Evolutionary conservation across 2,113 vertebrate genomes (phyloP).

Genomic region (Junco hyemalis): DNA sequence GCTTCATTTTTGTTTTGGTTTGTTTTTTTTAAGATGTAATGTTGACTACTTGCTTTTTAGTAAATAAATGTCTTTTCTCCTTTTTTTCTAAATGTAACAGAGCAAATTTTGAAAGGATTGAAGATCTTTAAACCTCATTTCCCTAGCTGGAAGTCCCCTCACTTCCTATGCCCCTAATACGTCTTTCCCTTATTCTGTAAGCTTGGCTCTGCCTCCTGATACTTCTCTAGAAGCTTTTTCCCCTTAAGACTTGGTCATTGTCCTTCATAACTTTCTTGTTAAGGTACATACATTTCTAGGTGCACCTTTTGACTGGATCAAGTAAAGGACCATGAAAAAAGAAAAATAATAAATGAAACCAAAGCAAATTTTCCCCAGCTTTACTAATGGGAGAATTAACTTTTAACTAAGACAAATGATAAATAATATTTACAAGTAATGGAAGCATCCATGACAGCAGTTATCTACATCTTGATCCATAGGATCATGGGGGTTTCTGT

Average conservation of each 20-base stretch:
- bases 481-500: neutral
- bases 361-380: neutral
- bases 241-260: neutral
- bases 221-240: neutral
- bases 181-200: neutral
- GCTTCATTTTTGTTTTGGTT: neutral
- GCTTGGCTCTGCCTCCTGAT: neutral
- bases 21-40: neutral
- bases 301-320: neutral
- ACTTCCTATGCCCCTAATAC: rapidly evolving
- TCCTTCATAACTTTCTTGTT: neutral
- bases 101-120: neutral
- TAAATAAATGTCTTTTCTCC: neutral
- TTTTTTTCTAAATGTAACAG: neutral
- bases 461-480: neutral
- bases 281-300: neutral
- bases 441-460: neutral
- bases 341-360: neutral
- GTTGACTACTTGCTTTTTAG: neutral
- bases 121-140: neutral
- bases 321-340: neutral
- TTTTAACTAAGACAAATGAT: neutral
- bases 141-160: neutral
- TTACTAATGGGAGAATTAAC: neutral
- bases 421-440: neutral